These are phyloP conservation scores for Druceiella hillmani DNA, from an alignment of 2,888 invertebrate genomes.

Conservation along the genomic window DNA sequence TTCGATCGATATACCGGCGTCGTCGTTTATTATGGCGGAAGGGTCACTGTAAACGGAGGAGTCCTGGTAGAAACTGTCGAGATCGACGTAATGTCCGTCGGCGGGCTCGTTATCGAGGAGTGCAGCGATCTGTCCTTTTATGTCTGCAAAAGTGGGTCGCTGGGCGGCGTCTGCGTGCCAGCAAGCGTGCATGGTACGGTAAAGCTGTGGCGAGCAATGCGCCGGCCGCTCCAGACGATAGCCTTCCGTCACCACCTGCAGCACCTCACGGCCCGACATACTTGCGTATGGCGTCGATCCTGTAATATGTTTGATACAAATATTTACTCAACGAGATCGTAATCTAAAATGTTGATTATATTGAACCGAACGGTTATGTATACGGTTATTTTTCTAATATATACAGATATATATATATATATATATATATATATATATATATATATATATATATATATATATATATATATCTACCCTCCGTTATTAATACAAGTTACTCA, in stretches of 20 bases:
- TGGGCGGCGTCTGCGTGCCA: constrained; percentile 66
- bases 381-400: too few relatives aligned
- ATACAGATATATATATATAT: too few relatives aligned
- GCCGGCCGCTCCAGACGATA: constrained; percentile 72
- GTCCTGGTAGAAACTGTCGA: constrained; percentile 62
- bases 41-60: constrained; percentile 54
- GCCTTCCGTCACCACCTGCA: constrained; percentile 72
- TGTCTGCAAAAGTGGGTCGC: constrained; percentile 64
- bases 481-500: too few relatives aligned
- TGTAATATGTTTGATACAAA: too few relatives aligned
- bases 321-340: too few relatives aligned
- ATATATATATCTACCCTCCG: too few relatives aligned
- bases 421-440: too few relatives aligned
- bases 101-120: constrained; percentile 56
- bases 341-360: too few relatives aligned
- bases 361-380: too few relatives aligned
- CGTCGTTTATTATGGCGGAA: constrained; percentile 47
- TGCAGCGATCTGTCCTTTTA: constrained; percentile 54
- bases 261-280: constrained; percentile 78
- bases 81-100: constrained; percentile 62
- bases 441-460: too few relatives aligned
- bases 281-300: constrained; percentile 84
- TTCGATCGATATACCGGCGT: constrained; percentile 45
- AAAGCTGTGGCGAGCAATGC: constrained; percentile 63
- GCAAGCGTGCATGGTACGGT: constrained; percentile 49